Base-by-base conservation (phyloP, 2,888 invertebrate genomes). In the Euproctis similis region DNA sequence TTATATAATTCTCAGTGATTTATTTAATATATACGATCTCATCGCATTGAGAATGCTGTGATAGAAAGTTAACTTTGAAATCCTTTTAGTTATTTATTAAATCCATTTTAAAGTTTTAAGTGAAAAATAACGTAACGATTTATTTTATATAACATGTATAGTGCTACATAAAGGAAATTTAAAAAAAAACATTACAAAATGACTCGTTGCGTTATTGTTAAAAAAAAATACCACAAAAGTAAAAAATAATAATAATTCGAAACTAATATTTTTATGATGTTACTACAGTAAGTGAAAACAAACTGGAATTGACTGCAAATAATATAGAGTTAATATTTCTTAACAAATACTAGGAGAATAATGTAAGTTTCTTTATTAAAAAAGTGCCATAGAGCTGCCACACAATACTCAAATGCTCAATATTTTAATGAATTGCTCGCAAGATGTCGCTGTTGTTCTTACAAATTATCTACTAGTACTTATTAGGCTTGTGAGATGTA, bases 311-410 rank as follows among this genome's bases (percentile, higher is more conserved):
- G 68, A 71, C 58, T 60, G 57, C 57, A 57, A 67, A 67, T 64
- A 69, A 67, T 67, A 65, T 56, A 53, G 51, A 53, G 51, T 51
- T 27, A 41, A 41, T 31, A 44, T 52, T 45, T 59, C 68, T 64
- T 62, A 59, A 46, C 33, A 43, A 42, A 39, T 46, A 36, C 24
- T 48, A 47, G 39, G 30, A n/a, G 27, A 46, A 40, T 33, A 27
- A n/a, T 41, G 33, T 55, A 53, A 48, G 47, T 46, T 52, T 47
- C 50, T 19, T 8, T 19, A 4, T 28, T 53, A 59, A 67, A 60
- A 59, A 67, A 47, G 73, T 73, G 73, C 73, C 73, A 73, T 73
- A 64, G 43, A 36, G n/a, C n/a, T n/a, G n/a, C n/a, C n/a, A n/a
- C n/a, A n/a, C n/a, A n/a, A n/a, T n/a, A n/a, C n/a, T n/a, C n/a